Percentiles rank a stretch among this genome's conserved stretches.
Conservation (phyloP, 23 tunicate genomes). For the Diplosoma virens region DNA sequence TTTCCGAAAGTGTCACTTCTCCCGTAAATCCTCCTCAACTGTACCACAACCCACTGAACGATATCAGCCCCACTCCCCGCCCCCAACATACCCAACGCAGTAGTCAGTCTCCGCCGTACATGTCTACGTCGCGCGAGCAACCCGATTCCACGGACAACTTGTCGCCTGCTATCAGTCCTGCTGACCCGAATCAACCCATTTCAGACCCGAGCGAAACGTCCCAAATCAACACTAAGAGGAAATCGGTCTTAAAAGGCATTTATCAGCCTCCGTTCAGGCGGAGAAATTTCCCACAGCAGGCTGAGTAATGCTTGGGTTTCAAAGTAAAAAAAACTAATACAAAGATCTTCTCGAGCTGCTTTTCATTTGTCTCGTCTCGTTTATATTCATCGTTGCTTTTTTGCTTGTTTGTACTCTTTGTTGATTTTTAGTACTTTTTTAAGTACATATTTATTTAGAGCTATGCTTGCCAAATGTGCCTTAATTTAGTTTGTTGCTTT, state of each 20-base stretch:
- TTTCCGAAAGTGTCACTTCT: neutral
- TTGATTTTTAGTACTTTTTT: neutral
- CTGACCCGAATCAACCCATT: too few relatives aligned
- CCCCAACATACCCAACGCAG: neutral
- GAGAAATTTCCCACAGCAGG: neutral
- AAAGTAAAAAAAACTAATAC: neutral
- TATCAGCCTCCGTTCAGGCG: conserved; percentile 67
- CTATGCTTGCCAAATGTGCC: neutral
- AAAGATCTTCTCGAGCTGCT: neutral
- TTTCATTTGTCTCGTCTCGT: neutral
- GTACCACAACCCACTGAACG: conserved; percentile 38
- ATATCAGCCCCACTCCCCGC: neutral
- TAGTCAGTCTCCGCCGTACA: conserved; percentile 57
- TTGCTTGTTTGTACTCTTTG: neutral
- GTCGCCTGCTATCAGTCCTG: too few relatives aligned
- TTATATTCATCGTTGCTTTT: neutral
- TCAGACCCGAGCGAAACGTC: too few relatives aligned
- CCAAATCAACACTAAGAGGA: neutral
- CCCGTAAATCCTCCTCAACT: conserved; percentile 15
- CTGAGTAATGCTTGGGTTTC: neutral
- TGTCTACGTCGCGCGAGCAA: conserved; percentile 38
- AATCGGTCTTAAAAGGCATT: conserved; percentile 15
- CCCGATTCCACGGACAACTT: too few relatives aligned
- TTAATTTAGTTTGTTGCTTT: too few relatives aligned
- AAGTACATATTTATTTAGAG: neutral